Conservation (phyloP, 2,888 invertebrate genomes). For the Caenorhabditis sp. region DNA sequence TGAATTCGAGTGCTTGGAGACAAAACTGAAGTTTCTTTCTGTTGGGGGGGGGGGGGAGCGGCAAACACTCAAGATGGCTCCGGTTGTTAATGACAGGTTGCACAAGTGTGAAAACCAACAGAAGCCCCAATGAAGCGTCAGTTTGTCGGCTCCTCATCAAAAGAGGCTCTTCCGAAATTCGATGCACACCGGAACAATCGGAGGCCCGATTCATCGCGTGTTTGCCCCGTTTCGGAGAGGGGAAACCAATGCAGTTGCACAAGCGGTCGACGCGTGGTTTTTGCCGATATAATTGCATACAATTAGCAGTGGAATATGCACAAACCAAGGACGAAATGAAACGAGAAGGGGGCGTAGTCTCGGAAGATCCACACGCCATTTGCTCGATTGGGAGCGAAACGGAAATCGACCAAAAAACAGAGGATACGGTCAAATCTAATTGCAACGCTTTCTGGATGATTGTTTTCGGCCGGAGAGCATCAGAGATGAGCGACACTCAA, state of each 20-base stretch:
- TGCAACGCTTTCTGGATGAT: slow-evolving; percentile 21
- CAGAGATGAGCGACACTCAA: slow-evolving; percentile 19
- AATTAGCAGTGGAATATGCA: slow-evolving; percentile 41
- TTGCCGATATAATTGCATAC: slow-evolving; percentile 54
- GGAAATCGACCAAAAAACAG: not conserved
- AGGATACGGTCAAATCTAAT: slow-evolving; percentile 30
- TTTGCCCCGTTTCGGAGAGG: slow-evolving; percentile 41
- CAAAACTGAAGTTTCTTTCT: not conserved
- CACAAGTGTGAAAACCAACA: slow-evolving; percentile 35
- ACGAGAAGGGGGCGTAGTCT: not conserved
- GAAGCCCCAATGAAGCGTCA: too few species aligned
- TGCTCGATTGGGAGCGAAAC: slow-evolving; percentile 1
- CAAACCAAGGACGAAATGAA: slow-evolving; percentile 41
- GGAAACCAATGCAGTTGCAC: slow-evolving; percentile 42
- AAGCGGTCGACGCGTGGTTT: slow-evolving; percentile 46
- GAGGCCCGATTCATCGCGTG: slow-evolving; percentile 48
- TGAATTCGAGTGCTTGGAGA: not conserved
- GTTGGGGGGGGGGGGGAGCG: not conserved
- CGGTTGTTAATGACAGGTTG: slow-evolving; percentile 21
- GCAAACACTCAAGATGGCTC: not conserved
- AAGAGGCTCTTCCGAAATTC: slow-evolving; percentile 32
- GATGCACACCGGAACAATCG: slow-evolving; percentile 49
- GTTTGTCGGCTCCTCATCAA: slow-evolving; percentile 14
- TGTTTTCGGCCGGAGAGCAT: slow-evolving; percentile 20
- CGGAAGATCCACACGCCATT: slow-evolving; percentile 7